Base-by-base conservation (phyloP, 2,888 invertebrate species). In the Campoletis raptor region DNA sequence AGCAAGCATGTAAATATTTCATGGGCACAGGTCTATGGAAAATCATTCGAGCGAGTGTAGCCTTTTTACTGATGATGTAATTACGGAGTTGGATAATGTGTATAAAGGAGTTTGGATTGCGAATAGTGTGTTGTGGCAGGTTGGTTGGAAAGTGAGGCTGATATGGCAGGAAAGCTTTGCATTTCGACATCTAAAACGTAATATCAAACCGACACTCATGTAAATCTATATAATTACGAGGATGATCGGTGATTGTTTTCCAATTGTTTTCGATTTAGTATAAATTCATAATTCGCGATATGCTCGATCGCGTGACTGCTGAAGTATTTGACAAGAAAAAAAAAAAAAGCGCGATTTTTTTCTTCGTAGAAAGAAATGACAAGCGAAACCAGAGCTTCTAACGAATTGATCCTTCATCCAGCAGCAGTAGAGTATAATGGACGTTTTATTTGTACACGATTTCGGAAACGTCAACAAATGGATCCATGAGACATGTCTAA, bases 1-100 rank as follows among this genome's bases (percentile, higher is more conserved):
- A 94, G 92, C 94, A 94, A 92, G 93, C 94, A 94, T 91, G 89
- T 88, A 88, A 79, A 57, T 61, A 70, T 86, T 81, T 74, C 72
- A 72, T 40, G 67, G 90, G 91, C 90, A 92, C 91, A 91, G 91
- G 84, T 92, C 90, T 90, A 92, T 88, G 89, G 90, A 90, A 88
- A 89, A 89, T 90, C 88, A 89, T 91, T 88, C 80, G 85, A 86
- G 82, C 88, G 89, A 88, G 90, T 89, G 88, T 89, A 88, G 86
- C 67, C 81, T 87, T n/a, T 77, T n/a, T 77, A 82, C 80, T 78
- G 79, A 74, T 73, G 57, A 74, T 81, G 80, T 85, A 69, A 82
- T 87, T 83, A 86, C 80, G 79, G 81, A 74, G 69, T 61, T 57
- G 81, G 74, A 67, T 42, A 45, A 61, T n/a, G 54, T 36, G 45